Conservation (phyloP, 2,113 vertebrate species). For the Charadrius vociferus region DNA sequence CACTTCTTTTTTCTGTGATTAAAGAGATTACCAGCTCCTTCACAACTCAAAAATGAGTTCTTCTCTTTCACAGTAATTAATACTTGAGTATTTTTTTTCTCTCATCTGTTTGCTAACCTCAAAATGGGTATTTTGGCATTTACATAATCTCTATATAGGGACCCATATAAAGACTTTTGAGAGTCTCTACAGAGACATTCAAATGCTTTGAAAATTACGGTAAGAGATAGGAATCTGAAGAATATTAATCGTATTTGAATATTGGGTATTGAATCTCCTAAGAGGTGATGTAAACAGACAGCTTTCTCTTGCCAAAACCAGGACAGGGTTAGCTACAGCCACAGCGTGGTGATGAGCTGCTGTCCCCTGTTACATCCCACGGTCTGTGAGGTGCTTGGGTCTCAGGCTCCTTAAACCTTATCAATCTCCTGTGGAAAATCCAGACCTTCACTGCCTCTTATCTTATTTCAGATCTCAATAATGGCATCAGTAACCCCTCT, state of each 20-base stretch:
- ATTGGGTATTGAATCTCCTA: background rate
- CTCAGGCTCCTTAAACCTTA: background rate
- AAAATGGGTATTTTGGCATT: background rate
- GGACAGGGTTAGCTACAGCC: background rate
- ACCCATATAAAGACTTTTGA: background rate
- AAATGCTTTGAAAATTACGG: background rate
- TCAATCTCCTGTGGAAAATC: background rate
- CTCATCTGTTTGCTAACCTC: background rate
- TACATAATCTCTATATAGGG: background rate
- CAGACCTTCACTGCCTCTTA: background rate
- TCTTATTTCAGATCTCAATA: background rate
- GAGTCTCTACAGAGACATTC: background rate
- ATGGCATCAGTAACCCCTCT: background rate
- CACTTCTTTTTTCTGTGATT: background rate
- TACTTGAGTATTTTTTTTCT: background rate
- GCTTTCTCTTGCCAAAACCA: background rate
- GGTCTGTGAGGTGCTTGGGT: background rate
- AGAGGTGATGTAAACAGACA: background rate
- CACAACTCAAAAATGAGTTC: background rate
- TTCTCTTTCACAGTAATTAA: background rate
- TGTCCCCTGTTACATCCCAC: background rate
- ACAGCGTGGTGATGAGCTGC: background rate
- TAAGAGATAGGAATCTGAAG: background rate
- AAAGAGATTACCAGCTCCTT: background rate
- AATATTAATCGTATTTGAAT: background rate